phyloP scores from a whole-genome alignment of 2,888 invertebrate genomes.

The Bombylius discolor region DNA sequence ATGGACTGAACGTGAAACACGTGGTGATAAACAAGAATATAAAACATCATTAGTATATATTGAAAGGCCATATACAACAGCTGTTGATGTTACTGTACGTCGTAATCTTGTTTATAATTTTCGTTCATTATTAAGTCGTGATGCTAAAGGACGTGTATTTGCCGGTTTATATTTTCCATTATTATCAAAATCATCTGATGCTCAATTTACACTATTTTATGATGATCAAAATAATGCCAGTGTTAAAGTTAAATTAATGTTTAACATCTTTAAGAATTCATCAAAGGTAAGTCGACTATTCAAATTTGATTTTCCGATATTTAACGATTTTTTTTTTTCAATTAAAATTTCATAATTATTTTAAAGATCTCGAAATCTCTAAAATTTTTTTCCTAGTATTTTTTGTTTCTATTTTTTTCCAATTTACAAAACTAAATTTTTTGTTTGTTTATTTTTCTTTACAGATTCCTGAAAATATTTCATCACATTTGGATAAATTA shows the following conservation, averaged over 20 bases:
- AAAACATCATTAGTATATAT: constrained; percentile 66
- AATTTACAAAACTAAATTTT: no score
- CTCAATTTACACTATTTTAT: constrained; percentile 65
- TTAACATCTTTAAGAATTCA: constrained; percentile 50
- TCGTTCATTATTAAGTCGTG: constrained; percentile 65
- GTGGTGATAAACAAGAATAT: constrained; percentile 47
- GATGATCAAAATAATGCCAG: constrained; percentile 48
- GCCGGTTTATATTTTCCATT: constrained; percentile 81
- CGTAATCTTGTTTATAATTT: constrained; percentile 74
- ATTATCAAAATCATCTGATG: constrained; percentile 41
- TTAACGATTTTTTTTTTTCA: not conserved
- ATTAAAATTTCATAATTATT: not conserved
- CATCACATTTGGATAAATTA: constrained; percentile 51
- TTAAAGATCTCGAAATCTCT: no score
- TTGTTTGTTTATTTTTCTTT: constrained; percentile 2
- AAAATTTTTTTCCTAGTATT: not conserved
- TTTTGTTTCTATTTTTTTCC: constrained; percentile 5
- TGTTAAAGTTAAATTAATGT: constrained; percentile 62
- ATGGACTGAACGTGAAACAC: constrained; percentile 72
- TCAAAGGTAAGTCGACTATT: constrained; percentile 39
- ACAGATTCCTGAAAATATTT: constrained; percentile 48
- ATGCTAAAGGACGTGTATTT: constrained; percentile 67
- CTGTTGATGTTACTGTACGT: constrained; percentile 76
- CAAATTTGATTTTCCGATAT: no score
- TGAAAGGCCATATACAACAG: constrained; percentile 63